Conservation (phyloP, 1,140 invertebrate species). For the Zaprionus nigranus region DNA sequence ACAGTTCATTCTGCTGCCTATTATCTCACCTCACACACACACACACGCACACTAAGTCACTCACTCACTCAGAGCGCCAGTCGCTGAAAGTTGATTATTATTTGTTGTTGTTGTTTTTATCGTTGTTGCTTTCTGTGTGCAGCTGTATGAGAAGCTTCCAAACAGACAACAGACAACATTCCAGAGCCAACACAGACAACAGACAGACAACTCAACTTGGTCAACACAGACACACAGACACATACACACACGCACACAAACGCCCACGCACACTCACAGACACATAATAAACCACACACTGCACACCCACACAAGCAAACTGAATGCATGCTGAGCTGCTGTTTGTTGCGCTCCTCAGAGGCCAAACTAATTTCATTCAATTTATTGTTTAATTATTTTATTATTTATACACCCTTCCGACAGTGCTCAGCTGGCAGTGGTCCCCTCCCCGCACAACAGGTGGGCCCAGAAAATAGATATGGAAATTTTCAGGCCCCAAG, state of each 20-base stretch:
- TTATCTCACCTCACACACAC: slow-evolving; percentile 3
- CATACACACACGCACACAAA: slow-evolving; percentile 8
- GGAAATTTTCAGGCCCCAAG: slow-evolving; percentile 12
- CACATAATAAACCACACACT: slow-evolving; percentile 15
- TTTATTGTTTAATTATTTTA: slow-evolving; percentile 82
- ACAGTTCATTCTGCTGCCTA: slow-evolving; percentile 7
- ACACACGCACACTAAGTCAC: background rate
- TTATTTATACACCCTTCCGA: slow-evolving; percentile 73
- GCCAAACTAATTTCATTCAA: slow-evolving; percentile 77
- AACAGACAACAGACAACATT: slow-evolving; percentile 20
- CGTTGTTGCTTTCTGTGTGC: slow-evolving; percentile 64
- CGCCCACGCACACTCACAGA: slow-evolving; percentile 13
- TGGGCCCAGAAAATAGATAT: background rate
- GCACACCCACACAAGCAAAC: slow-evolving; percentile 40
- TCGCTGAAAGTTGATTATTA: slow-evolving; percentile 47
- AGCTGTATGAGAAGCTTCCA: slow-evolving; percentile 62
- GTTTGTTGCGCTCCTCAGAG: slow-evolving; percentile 44
- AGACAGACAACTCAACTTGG: slow-evolving; percentile 41
- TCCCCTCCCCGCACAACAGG: background rate
- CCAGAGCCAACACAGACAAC: slow-evolving; percentile 22
- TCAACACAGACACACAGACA: slow-evolving; percentile 18
- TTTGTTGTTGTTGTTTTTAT: slow-evolving; percentile 45
- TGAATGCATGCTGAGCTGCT: slow-evolving; percentile 41
- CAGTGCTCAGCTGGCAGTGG: slow-evolving; percentile 43
- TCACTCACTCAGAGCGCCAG: background rate